Conservation (phyloP, 2,888 invertebrate species). For the Buathra laborator region DNA sequence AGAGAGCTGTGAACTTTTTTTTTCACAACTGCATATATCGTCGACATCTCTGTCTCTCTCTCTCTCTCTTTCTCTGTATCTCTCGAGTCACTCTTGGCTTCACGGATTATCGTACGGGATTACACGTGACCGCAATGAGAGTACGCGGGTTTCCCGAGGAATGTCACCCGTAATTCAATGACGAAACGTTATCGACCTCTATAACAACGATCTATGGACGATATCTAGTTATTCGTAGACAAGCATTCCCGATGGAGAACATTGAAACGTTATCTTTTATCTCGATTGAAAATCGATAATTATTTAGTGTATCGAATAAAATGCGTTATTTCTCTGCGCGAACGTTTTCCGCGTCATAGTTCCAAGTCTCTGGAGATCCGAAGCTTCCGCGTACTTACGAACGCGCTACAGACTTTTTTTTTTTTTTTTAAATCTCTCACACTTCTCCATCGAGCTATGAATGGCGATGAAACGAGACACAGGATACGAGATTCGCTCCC, state of each 20-base stretch:
- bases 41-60: neutral
- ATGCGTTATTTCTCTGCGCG: neutral
- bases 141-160: conserved; percentile 14
- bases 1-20: neutral
- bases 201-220: neutral
- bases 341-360: conserved; percentile 1
- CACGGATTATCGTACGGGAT: conserved; percentile 9
- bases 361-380: conserved; percentile 14
- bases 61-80: conserved; percentile 7
- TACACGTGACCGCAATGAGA: conserved; percentile 46
- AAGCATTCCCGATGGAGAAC: neutral
- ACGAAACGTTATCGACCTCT: conserved; percentile 21
- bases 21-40: neutral
- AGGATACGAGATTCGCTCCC: neutral
- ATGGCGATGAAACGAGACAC: conserved; percentile 10
- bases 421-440: neutral
- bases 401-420: neutral
- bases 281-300: neutral
- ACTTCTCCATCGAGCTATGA: conserved; percentile 2
- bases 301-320: neutral
- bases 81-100: neutral
- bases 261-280: conserved; percentile 5
- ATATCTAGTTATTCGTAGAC: too few relatives aligned
- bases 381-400: neutral
- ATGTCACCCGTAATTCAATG: conserved; percentile 42